phyloP scores from a whole-genome alignment of 2,113 vertebrate genomes.

The Acinonyx jubatus region DNA sequence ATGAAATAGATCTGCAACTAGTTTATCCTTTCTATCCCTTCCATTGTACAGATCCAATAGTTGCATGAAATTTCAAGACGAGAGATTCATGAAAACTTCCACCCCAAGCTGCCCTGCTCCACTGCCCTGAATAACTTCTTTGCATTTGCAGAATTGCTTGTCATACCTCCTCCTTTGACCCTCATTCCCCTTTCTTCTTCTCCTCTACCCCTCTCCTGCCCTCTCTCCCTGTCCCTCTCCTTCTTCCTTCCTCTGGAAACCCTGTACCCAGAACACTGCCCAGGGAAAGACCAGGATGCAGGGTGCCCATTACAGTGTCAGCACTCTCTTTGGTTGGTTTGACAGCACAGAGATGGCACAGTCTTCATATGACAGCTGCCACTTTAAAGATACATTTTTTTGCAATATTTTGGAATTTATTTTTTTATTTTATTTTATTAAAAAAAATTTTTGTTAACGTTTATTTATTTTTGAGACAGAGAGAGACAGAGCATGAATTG shows the following conservation, averaged over 20 bases:
- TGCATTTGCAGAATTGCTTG: background rate
- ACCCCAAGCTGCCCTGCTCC: background rate
- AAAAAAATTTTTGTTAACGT: no score
- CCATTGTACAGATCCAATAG: background rate
- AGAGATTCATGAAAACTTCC: background rate
- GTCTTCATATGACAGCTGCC: background rate
- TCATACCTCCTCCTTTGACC: background rate
- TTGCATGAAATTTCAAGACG: background rate
- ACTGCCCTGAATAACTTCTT: background rate
- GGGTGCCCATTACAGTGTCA: background rate
- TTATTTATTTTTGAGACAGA: no score
- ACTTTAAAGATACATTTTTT: background rate
- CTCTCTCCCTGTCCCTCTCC: background rate
- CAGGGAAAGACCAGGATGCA: background rate
- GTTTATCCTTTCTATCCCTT: background rate
- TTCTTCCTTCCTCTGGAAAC: background rate
- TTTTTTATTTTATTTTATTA: no score
- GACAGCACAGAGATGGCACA: background rate
- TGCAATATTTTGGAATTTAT: background rate
- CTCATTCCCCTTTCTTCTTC: background rate
- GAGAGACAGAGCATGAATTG: no score
- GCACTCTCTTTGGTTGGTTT: background rate
- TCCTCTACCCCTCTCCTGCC: fast-evolving
- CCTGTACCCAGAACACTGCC: background rate
- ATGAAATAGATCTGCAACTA: background rate